Percentiles rank a stretch among this genome's conserved stretches.
Conservation (phyloP, 1,140 invertebrate genomes). For the Agraylea sexmaculata region DNA sequence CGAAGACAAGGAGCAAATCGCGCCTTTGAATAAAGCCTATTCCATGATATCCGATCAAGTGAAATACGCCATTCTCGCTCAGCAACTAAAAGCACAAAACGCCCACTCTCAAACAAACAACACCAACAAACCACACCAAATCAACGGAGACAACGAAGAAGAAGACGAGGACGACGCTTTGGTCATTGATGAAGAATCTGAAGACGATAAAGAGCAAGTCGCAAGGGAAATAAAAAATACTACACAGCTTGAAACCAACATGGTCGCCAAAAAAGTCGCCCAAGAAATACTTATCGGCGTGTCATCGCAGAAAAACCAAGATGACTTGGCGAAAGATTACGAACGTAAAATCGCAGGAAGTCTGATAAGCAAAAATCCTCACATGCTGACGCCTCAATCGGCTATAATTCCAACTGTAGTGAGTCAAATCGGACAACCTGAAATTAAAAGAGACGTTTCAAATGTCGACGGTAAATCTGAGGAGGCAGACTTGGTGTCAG, state of each 20-base stretch:
- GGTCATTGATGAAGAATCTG: constrained; percentile 53
- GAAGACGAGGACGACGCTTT: constrained; percentile 53
- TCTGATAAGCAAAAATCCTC: constrained; percentile 31
- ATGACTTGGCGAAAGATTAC: constrained; percentile 36
- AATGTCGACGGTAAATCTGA: constrained; percentile 19
- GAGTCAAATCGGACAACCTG: constrained; percentile 8
- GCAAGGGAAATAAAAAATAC: constrained; percentile 17
- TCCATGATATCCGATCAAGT: constrained; percentile 58
- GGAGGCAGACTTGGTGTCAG: constrained; percentile 56
- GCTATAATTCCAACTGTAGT: constrained; percentile 16
- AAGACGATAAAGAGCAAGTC: constrained; percentile 21
- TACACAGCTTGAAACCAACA: constrained; percentile 22
- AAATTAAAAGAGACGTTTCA: not conserved
- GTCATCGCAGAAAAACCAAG: constrained; percentile 31
- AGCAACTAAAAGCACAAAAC: constrained; percentile 55
- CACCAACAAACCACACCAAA: constrained; percentile 36
- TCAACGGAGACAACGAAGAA: constrained; percentile 47
- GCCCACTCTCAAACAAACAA: constrained; percentile 26
- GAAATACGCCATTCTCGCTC: constrained; percentile 64
- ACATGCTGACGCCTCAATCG: not conserved
- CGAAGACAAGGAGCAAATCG: constrained; percentile 20
- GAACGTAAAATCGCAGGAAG: constrained; percentile 39
- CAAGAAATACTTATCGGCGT: constrained; percentile 41
- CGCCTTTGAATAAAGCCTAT: constrained; percentile 16
- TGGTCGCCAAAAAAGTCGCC: constrained; percentile 37